A percentile compares a stretch with the other conserved stretches of the same genome.
These are phyloP conservation scores for Caenorhabditis auriculariae DNA, from an alignment of 2,888 invertebrate species.

Conservation along the genomic window DNA sequence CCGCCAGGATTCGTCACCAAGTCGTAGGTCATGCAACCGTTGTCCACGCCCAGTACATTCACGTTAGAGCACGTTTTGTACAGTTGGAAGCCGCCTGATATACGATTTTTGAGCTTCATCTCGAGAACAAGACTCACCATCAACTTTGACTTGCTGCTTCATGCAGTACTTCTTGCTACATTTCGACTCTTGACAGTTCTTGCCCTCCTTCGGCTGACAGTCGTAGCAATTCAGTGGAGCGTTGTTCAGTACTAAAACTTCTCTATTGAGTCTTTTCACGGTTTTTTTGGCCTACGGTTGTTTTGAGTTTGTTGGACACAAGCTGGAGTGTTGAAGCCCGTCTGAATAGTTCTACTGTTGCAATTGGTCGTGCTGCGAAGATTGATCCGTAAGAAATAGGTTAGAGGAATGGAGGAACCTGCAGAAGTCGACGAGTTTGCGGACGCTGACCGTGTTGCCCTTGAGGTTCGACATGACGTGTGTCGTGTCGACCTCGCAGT, in stretches of 20 bases:
- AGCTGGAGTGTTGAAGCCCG: slow-evolving; percentile 2
- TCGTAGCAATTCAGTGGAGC: slow-evolving; percentile 38
- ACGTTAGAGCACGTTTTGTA: slow-evolving; percentile 40
- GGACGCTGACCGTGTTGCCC: slow-evolving; percentile 16
- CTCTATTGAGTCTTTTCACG: not conserved
- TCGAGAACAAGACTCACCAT: slow-evolving; percentile 11
- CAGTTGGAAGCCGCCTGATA: slow-evolving; percentile 29
- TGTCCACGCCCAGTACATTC: slow-evolving; percentile 37
- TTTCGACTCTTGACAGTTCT: slow-evolving; percentile 34
- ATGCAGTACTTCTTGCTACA: slow-evolving; percentile 46
- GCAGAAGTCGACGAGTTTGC: slow-evolving; percentile 33
- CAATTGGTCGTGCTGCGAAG: not conserved
- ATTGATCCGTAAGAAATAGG: not conserved
- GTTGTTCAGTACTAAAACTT: slow-evolving; percentile 26
- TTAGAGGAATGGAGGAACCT: slow-evolving; percentile 7
- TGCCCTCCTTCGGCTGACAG: slow-evolving; percentile 27
- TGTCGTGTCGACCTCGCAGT: slow-evolving; percentile 33
- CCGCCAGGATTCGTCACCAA: slow-evolving; percentile 35
- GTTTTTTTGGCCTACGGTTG: slow-evolving; percentile 8
- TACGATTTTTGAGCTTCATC: not conserved
- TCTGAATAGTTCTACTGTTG: slow-evolving; percentile 1
- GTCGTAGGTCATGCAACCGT: slow-evolving; percentile 26
- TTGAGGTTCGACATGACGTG: slow-evolving; percentile 21
- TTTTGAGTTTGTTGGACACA: slow-evolving; percentile 24
- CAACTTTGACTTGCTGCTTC: slow-evolving; percentile 26